A percentile compares a stretch with the other conserved stretches of the same genome.
Evolutionary conservation across 2,888 invertebrate genomes (phyloP).

Genomic region (Coecobrya sp.): DNA sequence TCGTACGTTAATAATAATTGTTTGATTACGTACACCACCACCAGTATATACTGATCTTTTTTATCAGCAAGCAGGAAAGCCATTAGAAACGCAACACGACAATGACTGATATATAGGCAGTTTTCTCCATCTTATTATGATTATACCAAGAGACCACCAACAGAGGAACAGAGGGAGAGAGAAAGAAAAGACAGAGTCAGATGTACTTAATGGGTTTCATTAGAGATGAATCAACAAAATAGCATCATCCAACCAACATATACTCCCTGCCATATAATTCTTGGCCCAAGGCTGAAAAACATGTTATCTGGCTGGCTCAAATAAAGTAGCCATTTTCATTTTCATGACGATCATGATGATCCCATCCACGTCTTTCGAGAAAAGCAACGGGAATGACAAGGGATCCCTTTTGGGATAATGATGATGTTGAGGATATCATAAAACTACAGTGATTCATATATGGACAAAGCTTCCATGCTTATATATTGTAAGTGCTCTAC

Average conservation of each 20-base stretch:
- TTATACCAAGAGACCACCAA: neutral
- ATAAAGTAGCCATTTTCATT: constrained; percentile 60
- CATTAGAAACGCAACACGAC: neutral
- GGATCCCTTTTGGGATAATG: neutral
- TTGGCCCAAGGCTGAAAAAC: constrained; percentile 47
- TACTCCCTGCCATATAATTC: neutral
- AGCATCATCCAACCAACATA: neutral
- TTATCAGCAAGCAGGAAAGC: neutral
- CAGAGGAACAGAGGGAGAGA: neutral
- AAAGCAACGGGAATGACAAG: constrained; percentile 11
- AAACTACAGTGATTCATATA: neutral
- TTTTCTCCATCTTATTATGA: constrained; percentile 46
- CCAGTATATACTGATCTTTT: neutral
- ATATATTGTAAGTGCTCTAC: neutral
- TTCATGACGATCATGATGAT: neutral
- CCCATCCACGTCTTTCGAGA: neutral
- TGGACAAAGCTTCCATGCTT: neutral
- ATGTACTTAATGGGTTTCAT: constrained; percentile 21
- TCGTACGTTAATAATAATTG: no score
- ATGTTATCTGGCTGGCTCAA: constrained; percentile 23
- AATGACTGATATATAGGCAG: neutral
- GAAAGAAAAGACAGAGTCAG: neutral
- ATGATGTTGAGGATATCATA: neutral
- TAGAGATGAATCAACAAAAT: constrained; percentile 53
- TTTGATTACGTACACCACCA: neutral